These are phyloP conservation scores for Drosophila kikkawai DNA, from an alignment of 1,140 invertebrate genomes.

Conservation along the genomic window DNA sequence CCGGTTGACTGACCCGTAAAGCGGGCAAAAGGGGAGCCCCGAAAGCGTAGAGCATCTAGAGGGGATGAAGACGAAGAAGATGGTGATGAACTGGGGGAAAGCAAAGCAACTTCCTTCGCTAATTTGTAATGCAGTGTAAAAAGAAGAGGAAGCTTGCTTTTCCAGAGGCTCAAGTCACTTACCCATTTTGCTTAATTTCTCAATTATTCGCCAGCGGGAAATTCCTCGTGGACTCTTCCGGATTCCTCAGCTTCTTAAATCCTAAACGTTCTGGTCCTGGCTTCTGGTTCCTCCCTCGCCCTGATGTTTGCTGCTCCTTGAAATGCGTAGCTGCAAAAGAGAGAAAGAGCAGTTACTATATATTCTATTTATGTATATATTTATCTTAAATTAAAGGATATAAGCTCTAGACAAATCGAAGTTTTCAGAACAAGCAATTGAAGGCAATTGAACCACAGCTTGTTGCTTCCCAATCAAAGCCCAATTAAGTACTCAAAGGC, in stretches of 20 bases:
- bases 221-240: constrained; percentile 12
- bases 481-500: constrained; percentile 2
- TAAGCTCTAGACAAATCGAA: too few species aligned
- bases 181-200: constrained; percentile 74
- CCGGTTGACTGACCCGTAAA: constrained; percentile 60
- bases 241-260: neutral
- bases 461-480: neutral
- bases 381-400: neutral
- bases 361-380: neutral
- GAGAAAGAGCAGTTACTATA: neutral
- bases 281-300: neutral
- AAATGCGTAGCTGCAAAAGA: constrained; percentile 31
- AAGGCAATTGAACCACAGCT: neutral
- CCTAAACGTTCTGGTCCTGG: neutral
- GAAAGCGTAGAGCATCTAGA: constrained; percentile 84
- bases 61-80: too few species aligned
- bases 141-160: neutral
- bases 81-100: too few species aligned
- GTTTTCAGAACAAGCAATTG: too few species aligned
- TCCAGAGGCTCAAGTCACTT: constrained; percentile 47
- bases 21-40: constrained; percentile 85
- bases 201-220: constrained; percentile 68
- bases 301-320: neutral
- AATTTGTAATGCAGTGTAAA: too few species aligned
- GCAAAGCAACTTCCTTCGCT: neutral